Percentiles rank a stretch among this genome's conserved stretches.
Evolutionary conservation across 2,888 invertebrate genomes (phyloP).

Genomic region (Bellardia bayeri): DNA sequence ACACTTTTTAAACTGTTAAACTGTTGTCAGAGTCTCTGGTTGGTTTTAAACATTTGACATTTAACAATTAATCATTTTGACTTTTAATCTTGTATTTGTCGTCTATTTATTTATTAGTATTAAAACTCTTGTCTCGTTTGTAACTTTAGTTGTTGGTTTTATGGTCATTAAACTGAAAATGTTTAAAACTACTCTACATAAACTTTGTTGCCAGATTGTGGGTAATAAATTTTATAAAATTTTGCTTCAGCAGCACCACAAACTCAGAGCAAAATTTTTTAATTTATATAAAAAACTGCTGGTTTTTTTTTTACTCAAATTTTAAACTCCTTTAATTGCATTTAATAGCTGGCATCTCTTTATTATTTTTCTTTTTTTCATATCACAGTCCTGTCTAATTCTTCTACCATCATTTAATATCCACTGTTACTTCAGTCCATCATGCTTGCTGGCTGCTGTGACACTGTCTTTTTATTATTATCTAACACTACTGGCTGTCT

Average conservation of each 20-base stretch:
- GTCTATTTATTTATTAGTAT: conserved; percentile 54
- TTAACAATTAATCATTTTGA: conserved; percentile 70
- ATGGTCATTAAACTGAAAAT: conserved; percentile 3
- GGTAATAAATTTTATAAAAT: neutral
- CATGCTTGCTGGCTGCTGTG: conserved; percentile 11
- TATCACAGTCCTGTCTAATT: no score
- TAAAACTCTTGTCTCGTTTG: conserved; percentile 28
- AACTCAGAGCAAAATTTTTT: no score
- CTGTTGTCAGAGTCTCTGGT: neutral
- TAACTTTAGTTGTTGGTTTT: neutral
- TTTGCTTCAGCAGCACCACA: no score
- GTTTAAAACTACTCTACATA: neutral
- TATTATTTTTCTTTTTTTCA: no score
- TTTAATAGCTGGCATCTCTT: no score
- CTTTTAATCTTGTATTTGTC: conserved; percentile 63
- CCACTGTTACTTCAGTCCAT: no score
- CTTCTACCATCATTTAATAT: no score
- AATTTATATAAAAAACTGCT: no score
- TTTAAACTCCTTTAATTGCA: no score
- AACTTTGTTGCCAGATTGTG: conserved; percentile 20
- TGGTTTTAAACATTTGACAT: conserved; percentile 47
- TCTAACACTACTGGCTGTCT: neutral
- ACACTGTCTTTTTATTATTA: conserved; percentile 10
- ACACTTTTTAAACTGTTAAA: conserved; percentile 17
- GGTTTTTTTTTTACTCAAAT: no score